Percentiles rank a stretch among this genome's conserved stretches.
Evolutionary conservation across 1,140 invertebrate species (phyloP).

Genomic region (Camponotus vicinus): DNA sequence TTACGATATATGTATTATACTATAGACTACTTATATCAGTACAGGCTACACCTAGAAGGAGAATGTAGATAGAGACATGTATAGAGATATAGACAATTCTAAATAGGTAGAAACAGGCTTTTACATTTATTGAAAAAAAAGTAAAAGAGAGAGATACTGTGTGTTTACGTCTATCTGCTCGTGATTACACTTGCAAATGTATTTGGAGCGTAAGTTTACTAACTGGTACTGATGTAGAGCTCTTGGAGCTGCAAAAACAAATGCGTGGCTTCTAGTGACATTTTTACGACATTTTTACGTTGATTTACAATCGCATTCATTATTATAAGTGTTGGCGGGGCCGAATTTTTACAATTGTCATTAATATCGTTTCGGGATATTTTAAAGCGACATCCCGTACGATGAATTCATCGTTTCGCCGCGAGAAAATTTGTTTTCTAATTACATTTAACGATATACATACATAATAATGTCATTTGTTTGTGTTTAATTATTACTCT

Average conservation of each 20-base stretch:
- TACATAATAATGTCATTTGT: constrained; percentile 61
- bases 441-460: constrained; percentile 71
- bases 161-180: constrained; percentile 36
- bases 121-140: constrained; percentile 68
- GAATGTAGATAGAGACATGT: constrained; percentile 51
- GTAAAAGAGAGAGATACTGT: constrained; percentile 35
- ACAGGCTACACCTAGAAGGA: constrained; percentile 31
- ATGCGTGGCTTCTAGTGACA: neutral
- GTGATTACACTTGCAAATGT: neutral
- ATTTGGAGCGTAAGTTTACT: neutral
- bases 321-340: neutral
- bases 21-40: constrained; percentile 19
- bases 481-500: neutral
- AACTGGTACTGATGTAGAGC: neutral
- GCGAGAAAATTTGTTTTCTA: constrained; percentile 67
- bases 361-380: constrained; percentile 14
- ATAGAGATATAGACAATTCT: constrained; percentile 45
- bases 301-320: constrained; percentile 39
- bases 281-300: neutral
- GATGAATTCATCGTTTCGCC: constrained; percentile 11
- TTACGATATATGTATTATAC: neutral
- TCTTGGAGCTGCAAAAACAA: neutral
- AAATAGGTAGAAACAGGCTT: constrained; percentile 68
- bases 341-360: constrained; percentile 3
- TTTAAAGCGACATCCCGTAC: neutral